A percentile compares a stretch with the other conserved stretches of the same genome.
These are phyloP conservation scores for Chelon auratus DNA, from an alignment of 2,797 vertebrate genomes.

Conservation along the genomic window DNA sequence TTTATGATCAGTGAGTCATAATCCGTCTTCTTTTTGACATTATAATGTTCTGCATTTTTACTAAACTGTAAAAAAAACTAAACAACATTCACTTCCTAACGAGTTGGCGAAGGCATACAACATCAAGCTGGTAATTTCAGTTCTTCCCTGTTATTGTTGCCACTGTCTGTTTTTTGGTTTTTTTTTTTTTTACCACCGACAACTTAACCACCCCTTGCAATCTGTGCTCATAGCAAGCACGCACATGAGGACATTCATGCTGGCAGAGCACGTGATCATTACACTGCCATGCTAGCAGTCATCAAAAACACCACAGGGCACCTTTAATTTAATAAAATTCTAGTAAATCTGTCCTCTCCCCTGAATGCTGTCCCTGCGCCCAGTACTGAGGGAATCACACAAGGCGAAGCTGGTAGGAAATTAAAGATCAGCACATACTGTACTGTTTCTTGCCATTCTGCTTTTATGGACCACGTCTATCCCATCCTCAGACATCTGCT, in stretches of 20 bases:
- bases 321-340: constrained; percentile 36
- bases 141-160: not conserved
- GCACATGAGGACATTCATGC: constrained; percentile 1
- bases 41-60: no score
- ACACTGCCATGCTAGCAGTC: constrained; percentile 1
- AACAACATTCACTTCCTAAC: no score
- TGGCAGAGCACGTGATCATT: constrained; percentile 15
- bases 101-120: no score
- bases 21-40: no score
- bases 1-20: no score
- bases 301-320: constrained; percentile 12
- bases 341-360: constrained; percentile 10
- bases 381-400: constrained; percentile 7
- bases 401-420: constrained; percentile 11
- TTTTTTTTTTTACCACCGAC: not conserved
- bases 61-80: no score
- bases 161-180: not conserved
- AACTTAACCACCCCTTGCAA: not conserved
- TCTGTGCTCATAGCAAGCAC: constrained; percentile 5
- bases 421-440: constrained; percentile 20
- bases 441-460: constrained; percentile 12
- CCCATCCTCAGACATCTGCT: constrained; percentile 31
- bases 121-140: no score
- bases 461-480: constrained; percentile 31
- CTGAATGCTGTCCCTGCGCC: constrained; percentile 4